phyloP scores from a whole-genome alignment of 2,113 vertebrate species.

The Malurus cyaneus region DNA sequence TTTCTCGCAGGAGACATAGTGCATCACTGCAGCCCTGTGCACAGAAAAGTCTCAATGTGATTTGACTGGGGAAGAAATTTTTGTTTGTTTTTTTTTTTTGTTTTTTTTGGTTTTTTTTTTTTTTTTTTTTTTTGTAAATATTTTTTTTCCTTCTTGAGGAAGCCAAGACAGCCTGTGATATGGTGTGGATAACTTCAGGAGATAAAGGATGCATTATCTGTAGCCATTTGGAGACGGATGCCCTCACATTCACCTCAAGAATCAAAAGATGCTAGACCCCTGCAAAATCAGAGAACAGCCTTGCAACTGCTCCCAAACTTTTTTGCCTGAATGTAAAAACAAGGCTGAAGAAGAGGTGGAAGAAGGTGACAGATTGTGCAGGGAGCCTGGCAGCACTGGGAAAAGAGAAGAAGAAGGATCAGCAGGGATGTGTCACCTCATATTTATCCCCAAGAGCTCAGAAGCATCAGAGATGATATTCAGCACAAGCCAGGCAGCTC shows the following conservation, averaged over 20 bases:
- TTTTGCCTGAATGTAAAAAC: neutral
- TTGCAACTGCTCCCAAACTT: accelerated
- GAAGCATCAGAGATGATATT: neutral
- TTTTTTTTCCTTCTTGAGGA: neutral
- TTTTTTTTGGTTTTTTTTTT: no score
- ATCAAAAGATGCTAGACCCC: neutral
- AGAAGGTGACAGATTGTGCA: neutral
- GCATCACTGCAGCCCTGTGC: neutral
- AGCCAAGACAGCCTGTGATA: neutral
- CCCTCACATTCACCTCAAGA: neutral
- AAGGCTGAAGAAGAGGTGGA: neutral
- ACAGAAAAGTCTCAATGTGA: neutral
- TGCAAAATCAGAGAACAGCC: neutral
- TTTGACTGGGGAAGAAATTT: neutral
- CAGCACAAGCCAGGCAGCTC: neutral
- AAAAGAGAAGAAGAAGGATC: neutral
- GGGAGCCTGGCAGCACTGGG: neutral
- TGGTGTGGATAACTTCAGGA: neutral
- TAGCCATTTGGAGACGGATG: neutral
- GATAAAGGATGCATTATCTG: neutral
- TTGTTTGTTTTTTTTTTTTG: no score
- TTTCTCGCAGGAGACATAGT: neutral
- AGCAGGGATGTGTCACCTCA: neutral
- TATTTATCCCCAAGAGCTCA: neutral
- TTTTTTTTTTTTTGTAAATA: no score